phyloP scores from a whole-genome alignment of 2,113 vertebrate genomes.

The Sinocyclocheilus maitianheensis region DNA sequence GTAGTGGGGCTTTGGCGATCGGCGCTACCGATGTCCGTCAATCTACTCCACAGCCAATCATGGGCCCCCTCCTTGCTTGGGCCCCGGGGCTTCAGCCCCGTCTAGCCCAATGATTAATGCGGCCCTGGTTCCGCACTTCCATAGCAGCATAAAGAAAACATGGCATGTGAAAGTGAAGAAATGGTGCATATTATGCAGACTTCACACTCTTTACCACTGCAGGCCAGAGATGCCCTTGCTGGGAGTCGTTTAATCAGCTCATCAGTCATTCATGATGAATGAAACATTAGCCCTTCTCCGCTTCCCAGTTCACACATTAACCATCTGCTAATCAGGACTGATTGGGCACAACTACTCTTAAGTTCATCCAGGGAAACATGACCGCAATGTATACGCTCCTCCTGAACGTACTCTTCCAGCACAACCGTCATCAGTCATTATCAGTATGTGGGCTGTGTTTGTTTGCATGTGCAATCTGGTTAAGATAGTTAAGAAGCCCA shows the following conservation, averaged over 20 bases:
- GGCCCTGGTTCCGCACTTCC: neutral
- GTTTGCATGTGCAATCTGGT: conserved; percentile 2
- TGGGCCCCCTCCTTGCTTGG: too few species aligned
- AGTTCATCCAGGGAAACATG: neutral
- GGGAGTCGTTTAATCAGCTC: conserved; percentile 38
- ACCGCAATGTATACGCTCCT: neutral
- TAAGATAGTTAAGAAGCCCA: neutral
- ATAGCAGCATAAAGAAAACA: neutral
- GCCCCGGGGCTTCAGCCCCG: too few species aligned
- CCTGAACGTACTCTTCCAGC: neutral
- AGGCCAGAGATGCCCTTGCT: conserved; percentile 31
- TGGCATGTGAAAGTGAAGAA: neutral
- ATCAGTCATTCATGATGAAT: conserved; percentile 35
- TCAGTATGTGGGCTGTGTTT: neutral
- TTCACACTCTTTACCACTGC: neutral
- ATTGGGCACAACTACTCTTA: conserved; percentile 19
- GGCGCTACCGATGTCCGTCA: too few species aligned
- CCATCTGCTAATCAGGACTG: conserved; percentile 50
- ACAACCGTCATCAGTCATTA: neutral
- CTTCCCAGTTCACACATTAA: conserved; percentile 43
- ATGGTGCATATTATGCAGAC: neutral
- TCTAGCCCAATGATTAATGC: too few species aligned
- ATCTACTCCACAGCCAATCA: too few species aligned
- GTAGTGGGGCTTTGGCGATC: too few species aligned
- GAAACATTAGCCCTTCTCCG: conserved; percentile 10